Evolutionary conservation across 1,140 invertebrate genomes (phyloP), one percentile per base, ranked within the genome.

Genomic region (Drosophila navojoa): DNA sequence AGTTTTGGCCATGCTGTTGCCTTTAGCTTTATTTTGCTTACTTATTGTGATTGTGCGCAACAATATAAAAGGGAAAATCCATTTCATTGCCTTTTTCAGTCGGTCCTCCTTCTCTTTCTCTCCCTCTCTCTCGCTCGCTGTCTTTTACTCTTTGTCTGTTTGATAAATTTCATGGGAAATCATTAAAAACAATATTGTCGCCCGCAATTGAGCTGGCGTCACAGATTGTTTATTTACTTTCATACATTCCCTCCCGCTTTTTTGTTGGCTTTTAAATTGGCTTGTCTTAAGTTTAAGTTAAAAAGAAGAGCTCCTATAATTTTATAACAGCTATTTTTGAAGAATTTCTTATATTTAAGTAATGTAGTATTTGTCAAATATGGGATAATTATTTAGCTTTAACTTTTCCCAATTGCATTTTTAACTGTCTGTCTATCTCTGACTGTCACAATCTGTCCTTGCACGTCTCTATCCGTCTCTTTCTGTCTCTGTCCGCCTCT

Each of bases 131-230:
- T 5, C 16, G 2, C 25, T 29, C 27, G 0, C 32, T 32, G 6
- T 32, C 32, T 53, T 27, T 32, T 3, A 40, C 3, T 38, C 35
- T 53, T 57, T 53, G 79, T 45, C 44, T 61, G 19, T 71, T 38
- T 58, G 15, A 57, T 27, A 60, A 72, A 60, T 67, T 57, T 71
- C 75, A 78, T 76, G 75, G 76, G 75, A 57, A 85, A 86, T 85
- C 78, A 86, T 85, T 85, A 86, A 85, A 78, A 81, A 87, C 78
- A 85, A 85, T 85, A 85, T 85, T 86, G 81, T 78, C 78, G 61
- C 63, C 69, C 79, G 63, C 78, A 78, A 86, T 85, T 78, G 82
- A 75, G 78, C 62, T 76, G 76, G 67, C 60, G 71, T 53, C 68
- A 42, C 50, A 81, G 70, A 75, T 81, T 77, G 81, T 85, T 86